phyloP scores from a whole-genome alignment of 2,113 vertebrate species.

The Vimba vimba region DNA sequence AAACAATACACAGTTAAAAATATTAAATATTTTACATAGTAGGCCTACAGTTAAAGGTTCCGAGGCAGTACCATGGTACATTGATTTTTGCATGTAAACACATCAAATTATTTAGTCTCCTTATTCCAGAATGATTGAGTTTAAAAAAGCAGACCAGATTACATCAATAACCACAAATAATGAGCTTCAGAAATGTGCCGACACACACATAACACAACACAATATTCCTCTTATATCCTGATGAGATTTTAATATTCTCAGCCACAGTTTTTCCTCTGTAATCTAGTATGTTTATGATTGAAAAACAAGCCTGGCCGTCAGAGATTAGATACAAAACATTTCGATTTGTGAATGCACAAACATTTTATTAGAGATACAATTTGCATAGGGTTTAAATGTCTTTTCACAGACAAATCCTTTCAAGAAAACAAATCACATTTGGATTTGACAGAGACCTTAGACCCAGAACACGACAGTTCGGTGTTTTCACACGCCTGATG shows the following conservation, averaged over 20 bases:
- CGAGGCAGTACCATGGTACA: too few species aligned
- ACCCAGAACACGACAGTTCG: background rate
- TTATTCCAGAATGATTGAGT: background rate
- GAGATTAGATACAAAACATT: conserved; percentile 17
- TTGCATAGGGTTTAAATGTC: conserved; percentile 7
- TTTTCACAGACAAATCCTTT: conserved; percentile 10
- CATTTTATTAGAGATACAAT: conserved; percentile 1
- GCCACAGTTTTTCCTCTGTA: background rate
- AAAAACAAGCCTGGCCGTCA: background rate
- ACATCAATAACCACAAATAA: background rate
- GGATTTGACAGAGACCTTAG: background rate
- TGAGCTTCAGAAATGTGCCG: background rate
- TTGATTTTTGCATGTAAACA: background rate
- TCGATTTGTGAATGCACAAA: background rate
- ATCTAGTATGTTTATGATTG: conserved; percentile 24
- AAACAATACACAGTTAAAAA: too few species aligned
- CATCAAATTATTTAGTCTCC: background rate
- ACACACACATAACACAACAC: background rate
- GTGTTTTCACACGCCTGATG: background rate
- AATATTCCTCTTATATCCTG: background rate
- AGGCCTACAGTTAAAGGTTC: too few species aligned
- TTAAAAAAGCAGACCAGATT: background rate
- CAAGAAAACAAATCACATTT: conserved; percentile 13
- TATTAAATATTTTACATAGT: too few species aligned
- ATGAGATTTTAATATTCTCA: conserved; percentile 2